These are phyloP conservation scores for Nasua narica DNA, from an alignment of 2,797 vertebrate species.

Conservation along the genomic window DNA sequence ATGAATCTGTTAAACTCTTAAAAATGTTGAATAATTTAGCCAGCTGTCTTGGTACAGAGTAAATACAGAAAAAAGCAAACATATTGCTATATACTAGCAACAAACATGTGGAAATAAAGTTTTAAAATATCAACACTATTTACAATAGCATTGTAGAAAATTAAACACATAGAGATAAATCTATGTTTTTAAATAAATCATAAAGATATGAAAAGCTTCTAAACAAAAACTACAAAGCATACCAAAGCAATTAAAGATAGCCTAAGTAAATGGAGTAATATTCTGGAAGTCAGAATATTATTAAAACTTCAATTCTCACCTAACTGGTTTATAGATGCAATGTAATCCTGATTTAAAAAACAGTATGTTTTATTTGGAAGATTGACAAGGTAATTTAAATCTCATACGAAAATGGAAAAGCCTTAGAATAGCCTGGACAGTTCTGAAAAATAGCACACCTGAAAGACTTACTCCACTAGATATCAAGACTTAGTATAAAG, in stretches of 20 bases:
- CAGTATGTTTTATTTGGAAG: not conserved
- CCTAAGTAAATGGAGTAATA: too few relatives aligned
- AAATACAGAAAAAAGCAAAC: not conserved
- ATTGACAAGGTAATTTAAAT: not conserved
- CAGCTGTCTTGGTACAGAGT: not conserved
- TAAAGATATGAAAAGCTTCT: too few relatives aligned
- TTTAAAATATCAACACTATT: too few relatives aligned
- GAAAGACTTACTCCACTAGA: not conserved
- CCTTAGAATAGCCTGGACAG: not conserved
- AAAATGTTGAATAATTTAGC: not conserved
- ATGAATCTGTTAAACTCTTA: not conserved
- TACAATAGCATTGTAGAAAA: too few relatives aligned
- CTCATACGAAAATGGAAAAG: not conserved
- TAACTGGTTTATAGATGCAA: too few relatives aligned
- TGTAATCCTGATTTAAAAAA: not conserved
- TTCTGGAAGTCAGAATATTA: too few relatives aligned
- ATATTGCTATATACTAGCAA: not conserved
- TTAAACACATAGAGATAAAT: too few relatives aligned
- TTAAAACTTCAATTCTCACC: too few relatives aligned
- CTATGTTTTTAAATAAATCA: too few relatives aligned
- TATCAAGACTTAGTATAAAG: not conserved
- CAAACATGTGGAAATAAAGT: too few relatives aligned
- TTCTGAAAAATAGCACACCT: not conserved
- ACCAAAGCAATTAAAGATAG: too few relatives aligned
- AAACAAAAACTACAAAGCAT: too few relatives aligned